Evolutionary conservation across 2,888 invertebrate genomes (phyloP), one percentile per base, ranked within the genome.

Genomic region (Neoaliturus tenellus): DNA sequence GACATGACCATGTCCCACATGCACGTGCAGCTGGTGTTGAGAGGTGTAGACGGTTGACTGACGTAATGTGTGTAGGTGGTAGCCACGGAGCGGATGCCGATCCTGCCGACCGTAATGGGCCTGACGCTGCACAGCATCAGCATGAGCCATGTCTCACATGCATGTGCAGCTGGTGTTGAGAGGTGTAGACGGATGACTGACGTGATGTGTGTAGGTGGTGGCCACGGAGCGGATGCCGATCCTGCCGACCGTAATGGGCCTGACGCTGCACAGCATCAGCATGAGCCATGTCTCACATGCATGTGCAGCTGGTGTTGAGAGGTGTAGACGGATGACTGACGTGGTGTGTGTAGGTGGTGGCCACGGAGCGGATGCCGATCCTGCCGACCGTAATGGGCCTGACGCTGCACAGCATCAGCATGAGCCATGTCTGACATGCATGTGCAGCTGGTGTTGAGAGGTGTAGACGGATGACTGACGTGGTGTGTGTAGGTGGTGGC

Each of bases 361-460:
- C 81, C 35, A 80, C 78, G 81, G 81, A 82, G 69, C 81, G 85
- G 85, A 83, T 69, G 67, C 67, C 58, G 14, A 33, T 73, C 4
- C 41, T 73, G 8, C 81, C 81, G 1, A 28, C 80, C 14, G 81
- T 75, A 25, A 67, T 84, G 81, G 84, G 84, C 44, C 73, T 75
- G 31, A 84, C 84, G 1, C 73, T 84, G 25, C 81, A 81, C 41
- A 44, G 41, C 48, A 83, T 81, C 80, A 41, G 67, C 58, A 83
- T 84, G 84, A 81, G 69, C 71, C 51, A 35, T 48, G 48, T 33
- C 78, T 4, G 33, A 51, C 31, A 78, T 78, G 78, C 33, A 28
- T 20, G 33, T 78, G 83, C 92, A 93, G 87, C 89, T 94, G 85
- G 91, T 91, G 85, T 94, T 94, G n/a, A n/a, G n/a, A n/a, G n/a